Evolutionary conservation across 1,140 invertebrate genomes (phyloP).

Genomic region (Varroa destructor): DNA sequence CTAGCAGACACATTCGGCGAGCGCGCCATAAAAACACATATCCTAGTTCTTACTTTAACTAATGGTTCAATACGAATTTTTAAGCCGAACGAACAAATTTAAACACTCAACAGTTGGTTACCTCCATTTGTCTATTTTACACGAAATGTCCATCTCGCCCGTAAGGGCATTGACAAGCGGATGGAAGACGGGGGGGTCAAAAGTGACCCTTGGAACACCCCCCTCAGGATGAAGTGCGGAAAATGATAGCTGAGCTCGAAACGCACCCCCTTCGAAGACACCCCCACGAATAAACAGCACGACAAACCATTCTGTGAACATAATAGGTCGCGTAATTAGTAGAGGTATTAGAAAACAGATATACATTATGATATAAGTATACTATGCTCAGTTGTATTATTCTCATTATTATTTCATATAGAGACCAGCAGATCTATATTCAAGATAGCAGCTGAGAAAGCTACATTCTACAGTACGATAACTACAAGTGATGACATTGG

Average conservation of each 20-base stretch:
- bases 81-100: too few relatives aligned
- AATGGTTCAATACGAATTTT: too few relatives aligned
- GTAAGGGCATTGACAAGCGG: constrained; percentile 4
- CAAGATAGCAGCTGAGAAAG: too few relatives aligned
- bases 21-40: too few relatives aligned
- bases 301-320: constrained; percentile 13
- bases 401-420: too few relatives aligned
- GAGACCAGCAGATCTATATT: too few relatives aligned
- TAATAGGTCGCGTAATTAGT: not conserved
- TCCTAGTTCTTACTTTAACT: too few relatives aligned
- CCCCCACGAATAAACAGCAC: constrained; percentile 3
- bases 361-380: too few relatives aligned
- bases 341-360: not conserved
- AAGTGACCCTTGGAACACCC: constrained; percentile 21
- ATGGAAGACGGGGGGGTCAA: constrained; percentile 22
- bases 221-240: constrained; percentile 22
- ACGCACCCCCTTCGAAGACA: constrained; percentile 18
- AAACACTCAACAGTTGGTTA: not conserved
- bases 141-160: constrained; percentile 22
- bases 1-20: too few relatives aligned
- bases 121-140: constrained; percentile 27
- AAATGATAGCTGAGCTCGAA: not conserved
- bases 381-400: too few relatives aligned
- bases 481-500: too few relatives aligned
- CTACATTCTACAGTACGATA: too few relatives aligned